Evolutionary conservation across 2,113 vertebrate genomes (phyloP).

Genomic region (Syrrhaptes paradoxus): DNA sequence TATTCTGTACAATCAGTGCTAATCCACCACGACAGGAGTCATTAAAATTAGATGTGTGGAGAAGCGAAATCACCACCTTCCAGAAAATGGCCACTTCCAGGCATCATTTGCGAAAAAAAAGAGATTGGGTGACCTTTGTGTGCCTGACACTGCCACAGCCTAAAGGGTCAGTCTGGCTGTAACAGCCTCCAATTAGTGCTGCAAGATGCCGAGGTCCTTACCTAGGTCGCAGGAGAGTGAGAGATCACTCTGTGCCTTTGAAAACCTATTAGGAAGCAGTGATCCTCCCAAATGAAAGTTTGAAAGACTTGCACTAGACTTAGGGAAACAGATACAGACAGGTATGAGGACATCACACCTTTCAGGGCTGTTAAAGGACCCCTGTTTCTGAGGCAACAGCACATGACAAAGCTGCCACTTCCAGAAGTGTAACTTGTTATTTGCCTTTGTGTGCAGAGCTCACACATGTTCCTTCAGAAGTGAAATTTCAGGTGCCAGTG

Average conservation of each 20-base stretch:
- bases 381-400: neutral
- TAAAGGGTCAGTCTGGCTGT: neutral
- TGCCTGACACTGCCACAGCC: neutral
- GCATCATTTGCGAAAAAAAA: neutral
- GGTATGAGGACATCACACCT: constrained; percentile 17
- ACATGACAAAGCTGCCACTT: neutral
- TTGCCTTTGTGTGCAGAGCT: constrained; percentile 28
- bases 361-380: neutral
- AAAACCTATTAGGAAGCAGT: constrained; percentile 20
- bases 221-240: neutral
- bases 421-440: constrained; percentile 9
- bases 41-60: neutral
- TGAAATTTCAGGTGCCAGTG: constrained; percentile 8
- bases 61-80: neutral
- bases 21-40: neutral
- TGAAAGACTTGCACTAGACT: neutral
- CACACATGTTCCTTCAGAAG: neutral
- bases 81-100: neutral
- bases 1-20: neutral
- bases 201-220: neutral
- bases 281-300: constrained; percentile 25
- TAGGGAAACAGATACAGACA: constrained; percentile 6
- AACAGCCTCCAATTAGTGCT: constrained; percentile 4
- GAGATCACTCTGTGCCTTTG: neutral
- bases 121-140: neutral